Evolutionary conservation across 1,140 invertebrate genomes (phyloP), one percentile per base, ranked within the genome.

Genomic region (Pogonomyrmex californicus): DNA sequence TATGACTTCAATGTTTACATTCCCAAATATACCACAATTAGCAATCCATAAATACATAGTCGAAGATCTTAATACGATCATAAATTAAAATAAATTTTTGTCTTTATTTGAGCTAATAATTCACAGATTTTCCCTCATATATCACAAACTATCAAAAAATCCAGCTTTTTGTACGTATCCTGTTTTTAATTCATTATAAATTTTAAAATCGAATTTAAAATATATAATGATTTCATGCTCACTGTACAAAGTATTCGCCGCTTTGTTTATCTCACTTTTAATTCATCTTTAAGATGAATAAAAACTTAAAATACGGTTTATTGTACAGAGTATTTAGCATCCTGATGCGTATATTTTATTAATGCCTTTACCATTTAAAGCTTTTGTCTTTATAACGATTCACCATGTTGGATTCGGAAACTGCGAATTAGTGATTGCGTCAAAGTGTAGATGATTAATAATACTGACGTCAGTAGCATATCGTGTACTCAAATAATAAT

Each of bases 1-100:
- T 23, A 23, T 23, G 23, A 23, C 14, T 49, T 36, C 44, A 23
- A 44, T 36, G 33, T 33, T 78, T 47, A 9, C 7, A 4, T 62
- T 9, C 17, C 4, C 36, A 54, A 41, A 38, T 79, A n/a, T 47
- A 47, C 56, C 44, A 5, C 1, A 63, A 77, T 2, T 62, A 30
- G 47, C 58, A 63, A 23, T 85, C 60, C 75, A 85, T 51, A 62
- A 7, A 54, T 63, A 63, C n/a, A 78, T 36, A 65, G 63, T 79
- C 47, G 7, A 54, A 79, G 44, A 68, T 68, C 47, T 60, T n/a
- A 47, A 79, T 9, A 9, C 14, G 68, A 79, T 54, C 17, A 38
- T 10, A 41, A 60, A 1, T 5, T 68, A 54, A 51, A 79, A 68
- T 68, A 41, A 79, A 41, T n/a, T 79, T 79, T 68, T 1, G 6